Evolutionary conservation across 2,888 invertebrate genomes (phyloP).

Genomic region (Psylliodes chrysocephalus): DNA sequence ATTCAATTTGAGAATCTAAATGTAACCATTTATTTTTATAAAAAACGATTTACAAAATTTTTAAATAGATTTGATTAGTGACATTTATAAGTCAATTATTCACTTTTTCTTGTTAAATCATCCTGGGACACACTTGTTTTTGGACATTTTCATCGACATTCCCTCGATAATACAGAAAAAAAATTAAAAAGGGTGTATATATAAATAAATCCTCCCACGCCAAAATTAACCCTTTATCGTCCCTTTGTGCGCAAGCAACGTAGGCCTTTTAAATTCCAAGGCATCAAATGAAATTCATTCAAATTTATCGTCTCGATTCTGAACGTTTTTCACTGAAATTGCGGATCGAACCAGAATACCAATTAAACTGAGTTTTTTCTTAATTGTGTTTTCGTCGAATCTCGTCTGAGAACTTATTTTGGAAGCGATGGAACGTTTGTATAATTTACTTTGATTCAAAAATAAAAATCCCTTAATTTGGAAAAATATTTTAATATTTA

Average conservation of each 20-base stretch:
- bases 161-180: not conserved
- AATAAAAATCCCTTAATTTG: too few relatives aligned
- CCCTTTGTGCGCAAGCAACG: not conserved
- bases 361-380: conserved; percentile 37
- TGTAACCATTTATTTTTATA: too few relatives aligned
- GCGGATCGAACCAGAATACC: conserved; percentile 38
- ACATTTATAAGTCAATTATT: too few relatives aligned
- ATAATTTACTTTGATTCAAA: not conserved
- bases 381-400: conserved; percentile 33
- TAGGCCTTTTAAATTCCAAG: conserved; percentile 32
- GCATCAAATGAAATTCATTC: conserved; percentile 37
- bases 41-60: too few relatives aligned
- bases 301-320: conserved; percentile 37
- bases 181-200: not conserved
- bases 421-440: conserved; percentile 5
- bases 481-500: too few relatives aligned
- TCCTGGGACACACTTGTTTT: too few relatives aligned
- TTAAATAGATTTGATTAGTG: too few relatives aligned
- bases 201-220: conserved; percentile 2
- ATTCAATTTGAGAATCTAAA: too few relatives aligned
- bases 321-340: conserved; percentile 40
- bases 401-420: conserved; percentile 28
- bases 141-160: too few relatives aligned
- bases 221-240: not conserved
- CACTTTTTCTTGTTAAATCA: too few relatives aligned